These are phyloP conservation scores for Aproaerema taeniolella DNA, from an alignment of 2,888 invertebrate species.

Conservation along the genomic window DNA sequence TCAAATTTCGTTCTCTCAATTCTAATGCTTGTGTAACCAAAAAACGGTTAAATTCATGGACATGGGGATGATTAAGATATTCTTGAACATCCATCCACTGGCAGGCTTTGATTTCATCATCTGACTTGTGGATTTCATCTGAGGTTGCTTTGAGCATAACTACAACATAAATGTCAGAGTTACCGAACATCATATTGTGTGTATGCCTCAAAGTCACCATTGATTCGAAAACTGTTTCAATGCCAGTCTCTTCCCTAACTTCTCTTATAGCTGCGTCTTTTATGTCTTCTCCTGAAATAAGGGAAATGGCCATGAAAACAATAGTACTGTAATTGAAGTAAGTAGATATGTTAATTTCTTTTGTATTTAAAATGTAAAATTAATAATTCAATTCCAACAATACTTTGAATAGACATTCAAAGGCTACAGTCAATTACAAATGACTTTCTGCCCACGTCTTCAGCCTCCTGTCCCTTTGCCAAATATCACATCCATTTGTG, in stretches of 20 bases:
- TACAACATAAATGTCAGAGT: constrained; percentile 92
- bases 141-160: constrained; percentile 83
- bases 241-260: constrained; percentile 93
- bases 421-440: too few relatives aligned
- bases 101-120: constrained; percentile 86
- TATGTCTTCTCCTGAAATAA: constrained; percentile 84
- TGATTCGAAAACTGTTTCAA: constrained; percentile 85
- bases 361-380: too few relatives aligned
- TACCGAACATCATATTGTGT: constrained; percentile 85
- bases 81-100: constrained; percentile 90
- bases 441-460: too few relatives aligned
- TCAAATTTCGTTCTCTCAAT: constrained; percentile 78
- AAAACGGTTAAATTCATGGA: constrained; percentile 83
- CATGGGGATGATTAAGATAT: constrained; percentile 82
- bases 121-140: constrained; percentile 80
- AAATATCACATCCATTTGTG: too few relatives aligned
- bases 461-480: too few relatives aligned
- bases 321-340: too few relatives aligned
- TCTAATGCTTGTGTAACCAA: constrained; percentile 82
- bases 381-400: too few relatives aligned
- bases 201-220: constrained; percentile 87
- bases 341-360: too few relatives aligned
- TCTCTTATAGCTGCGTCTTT: constrained; percentile 90
- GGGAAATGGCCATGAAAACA: too few relatives aligned
- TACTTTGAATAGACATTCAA: too few relatives aligned